Conservation (phyloP, 2,797 vertebrate species). For the Onychomys torridus region DNA sequence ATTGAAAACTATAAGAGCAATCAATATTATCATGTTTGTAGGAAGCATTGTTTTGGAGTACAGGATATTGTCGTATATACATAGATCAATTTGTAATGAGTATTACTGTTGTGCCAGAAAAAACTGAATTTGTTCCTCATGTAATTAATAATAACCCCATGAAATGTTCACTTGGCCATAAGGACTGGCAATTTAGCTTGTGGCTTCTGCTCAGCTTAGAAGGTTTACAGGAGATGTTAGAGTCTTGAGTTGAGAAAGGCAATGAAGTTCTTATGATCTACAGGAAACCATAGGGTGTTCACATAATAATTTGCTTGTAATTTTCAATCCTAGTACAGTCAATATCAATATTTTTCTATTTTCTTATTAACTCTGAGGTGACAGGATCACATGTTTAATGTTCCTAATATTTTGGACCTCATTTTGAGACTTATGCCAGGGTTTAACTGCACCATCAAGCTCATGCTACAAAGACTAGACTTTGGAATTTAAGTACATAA, state of each 20-base stretch:
- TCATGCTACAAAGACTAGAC: background rate
- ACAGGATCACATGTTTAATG: background rate
- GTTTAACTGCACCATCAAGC: background rate
- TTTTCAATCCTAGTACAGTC: background rate
- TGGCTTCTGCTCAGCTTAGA: background rate
- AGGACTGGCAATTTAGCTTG: background rate
- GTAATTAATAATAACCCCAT: background rate
- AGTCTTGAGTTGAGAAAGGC: fast-evolving
- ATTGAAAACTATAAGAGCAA: slow-evolving; percentile 25
- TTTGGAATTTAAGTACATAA: background rate
- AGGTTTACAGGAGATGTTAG: background rate
- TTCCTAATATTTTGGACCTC: background rate
- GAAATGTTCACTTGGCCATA: slow-evolving; percentile 12
- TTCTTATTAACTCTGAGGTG: slow-evolving; percentile 33
- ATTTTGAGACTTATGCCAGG: background rate
- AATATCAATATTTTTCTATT: background rate
- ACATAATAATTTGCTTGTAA: background rate
- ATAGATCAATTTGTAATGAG: background rate
- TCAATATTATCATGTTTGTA: background rate
- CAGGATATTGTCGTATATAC: background rate
- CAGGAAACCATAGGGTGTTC: background rate
- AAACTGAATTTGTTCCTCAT: slow-evolving; percentile 5
- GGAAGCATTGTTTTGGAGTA: slow-evolving; percentile 11
- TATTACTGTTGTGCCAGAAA: background rate
- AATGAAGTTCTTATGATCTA: background rate